These are phyloP conservation scores for Lathamus discolor DNA, from an alignment of 2,113 vertebrate genomes.

Conservation along the genomic window DNA sequence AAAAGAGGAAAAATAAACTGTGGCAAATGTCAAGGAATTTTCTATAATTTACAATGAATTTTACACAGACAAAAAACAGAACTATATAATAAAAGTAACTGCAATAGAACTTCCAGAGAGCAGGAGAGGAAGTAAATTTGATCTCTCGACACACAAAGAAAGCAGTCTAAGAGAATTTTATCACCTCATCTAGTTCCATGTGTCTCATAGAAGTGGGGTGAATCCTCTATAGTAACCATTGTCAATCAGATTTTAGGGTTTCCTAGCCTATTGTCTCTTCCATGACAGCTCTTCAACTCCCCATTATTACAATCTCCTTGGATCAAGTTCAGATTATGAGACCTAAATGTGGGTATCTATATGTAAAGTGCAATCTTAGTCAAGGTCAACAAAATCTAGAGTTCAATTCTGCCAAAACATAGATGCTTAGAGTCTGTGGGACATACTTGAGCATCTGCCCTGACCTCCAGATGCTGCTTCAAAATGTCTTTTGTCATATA, in stretches of 20 bases:
- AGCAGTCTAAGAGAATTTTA: not conserved
- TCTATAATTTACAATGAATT: not conserved
- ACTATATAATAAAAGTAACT: not conserved
- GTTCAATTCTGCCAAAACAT: not conserved
- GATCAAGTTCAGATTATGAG: not conserved
- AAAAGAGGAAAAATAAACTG: constrained; percentile 38
- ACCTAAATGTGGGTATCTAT: not conserved
- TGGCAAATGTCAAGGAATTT: constrained; percentile 25
- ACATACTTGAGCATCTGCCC: not conserved
- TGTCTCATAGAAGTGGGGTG: not conserved
- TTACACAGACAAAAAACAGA: not conserved
- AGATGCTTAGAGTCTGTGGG: not conserved
- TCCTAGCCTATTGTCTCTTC: not conserved
- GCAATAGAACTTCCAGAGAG: not conserved
- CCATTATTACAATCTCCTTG: not conserved
- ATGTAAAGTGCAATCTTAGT: not conserved
- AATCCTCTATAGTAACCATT: not conserved
- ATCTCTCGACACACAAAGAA: not conserved
- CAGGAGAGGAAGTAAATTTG: not conserved
- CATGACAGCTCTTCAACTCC: not conserved
- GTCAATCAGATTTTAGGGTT: not conserved
- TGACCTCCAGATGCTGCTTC: not conserved
- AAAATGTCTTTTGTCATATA: not conserved
- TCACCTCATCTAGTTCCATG: not conserved
- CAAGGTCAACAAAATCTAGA: not conserved